Evolutionary conservation across 2,113 vertebrate species (phyloP).

Genomic region (Hemiprocne comata): DNA sequence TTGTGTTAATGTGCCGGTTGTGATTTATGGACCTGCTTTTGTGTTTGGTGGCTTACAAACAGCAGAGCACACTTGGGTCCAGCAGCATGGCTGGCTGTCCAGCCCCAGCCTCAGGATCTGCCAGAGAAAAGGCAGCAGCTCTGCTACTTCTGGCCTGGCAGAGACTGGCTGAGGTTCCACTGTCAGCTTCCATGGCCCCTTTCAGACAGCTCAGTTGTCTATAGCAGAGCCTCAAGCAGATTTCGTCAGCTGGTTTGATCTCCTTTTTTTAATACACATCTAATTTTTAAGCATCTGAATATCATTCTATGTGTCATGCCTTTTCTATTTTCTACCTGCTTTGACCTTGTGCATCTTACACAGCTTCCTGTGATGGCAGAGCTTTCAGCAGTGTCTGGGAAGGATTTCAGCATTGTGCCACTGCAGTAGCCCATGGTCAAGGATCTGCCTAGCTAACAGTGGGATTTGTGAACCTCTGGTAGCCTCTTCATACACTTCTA

Average conservation of each 20-base stretch:
- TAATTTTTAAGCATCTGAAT: not conserved
- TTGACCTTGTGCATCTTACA: not conserved
- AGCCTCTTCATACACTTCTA: not conserved
- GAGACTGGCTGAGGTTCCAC: accelerated
- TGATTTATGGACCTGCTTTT: not conserved
- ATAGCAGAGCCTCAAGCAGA: not conserved
- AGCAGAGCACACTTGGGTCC: not conserved
- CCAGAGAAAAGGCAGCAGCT: too few relatives aligned
- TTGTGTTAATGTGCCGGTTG: not conserved
- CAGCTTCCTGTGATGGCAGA: not conserved
- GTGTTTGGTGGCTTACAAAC: not conserved
- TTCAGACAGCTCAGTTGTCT: not conserved
- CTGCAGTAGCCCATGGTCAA: not conserved
- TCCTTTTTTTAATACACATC: not conserved
- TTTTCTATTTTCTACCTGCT: not conserved
- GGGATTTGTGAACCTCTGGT: not conserved
- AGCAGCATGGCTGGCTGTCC: not conserved
- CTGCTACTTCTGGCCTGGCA: not conserved
- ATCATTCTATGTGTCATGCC: not conserved
- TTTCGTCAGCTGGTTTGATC: not conserved
- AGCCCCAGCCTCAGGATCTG: not conserved
- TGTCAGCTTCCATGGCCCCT: not conserved
- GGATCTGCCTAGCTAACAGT: accelerated
- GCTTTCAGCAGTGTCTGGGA: not conserved
- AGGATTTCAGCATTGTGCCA: not conserved